Percentiles rank a stretch among this genome's conserved stretches.
Evolutionary conservation across 2,888 invertebrate genomes (phyloP).

Genomic region (Orthosia gothica): DNA sequence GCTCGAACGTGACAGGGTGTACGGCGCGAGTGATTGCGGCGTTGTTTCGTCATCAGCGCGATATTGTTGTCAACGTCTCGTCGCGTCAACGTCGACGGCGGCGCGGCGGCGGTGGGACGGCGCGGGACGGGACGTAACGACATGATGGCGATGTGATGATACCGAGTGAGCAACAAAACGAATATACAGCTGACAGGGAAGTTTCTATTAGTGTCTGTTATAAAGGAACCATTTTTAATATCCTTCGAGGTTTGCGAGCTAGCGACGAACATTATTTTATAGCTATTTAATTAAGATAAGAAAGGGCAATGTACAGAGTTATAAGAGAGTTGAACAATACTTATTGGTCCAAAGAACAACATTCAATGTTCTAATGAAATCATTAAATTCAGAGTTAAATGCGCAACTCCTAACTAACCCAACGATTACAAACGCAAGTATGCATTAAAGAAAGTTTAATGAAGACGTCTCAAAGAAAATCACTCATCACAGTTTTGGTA

Average conservation of each 20-base stretch:
- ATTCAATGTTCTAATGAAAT: too few species aligned
- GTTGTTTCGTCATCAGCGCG: slow-evolving; percentile 56
- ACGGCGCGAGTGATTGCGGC: slow-evolving; percentile 31
- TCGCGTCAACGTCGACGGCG: slow-evolving; percentile 1
- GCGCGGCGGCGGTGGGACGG: background rate
- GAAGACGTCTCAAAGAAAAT: background rate
- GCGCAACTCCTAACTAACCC: background rate
- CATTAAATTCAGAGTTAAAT: too few species aligned
- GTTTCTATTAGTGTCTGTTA: background rate
- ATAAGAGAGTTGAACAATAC: too few species aligned
- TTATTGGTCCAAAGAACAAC: too few species aligned
- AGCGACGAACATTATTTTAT: too few species aligned
- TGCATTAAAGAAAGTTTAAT: too few species aligned
- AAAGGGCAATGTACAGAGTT: too few species aligned
- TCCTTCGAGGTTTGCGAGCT: background rate
- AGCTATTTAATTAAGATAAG: too few species aligned
- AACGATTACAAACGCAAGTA: background rate
- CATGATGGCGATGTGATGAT: slow-evolving; percentile 47
- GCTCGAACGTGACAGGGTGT: slow-evolving; percentile 9
- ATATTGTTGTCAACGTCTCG: slow-evolving; percentile 44
- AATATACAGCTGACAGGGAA: background rate
- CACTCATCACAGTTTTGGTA: background rate
- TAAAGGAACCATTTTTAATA: background rate
- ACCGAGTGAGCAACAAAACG: slow-evolving; percentile 32
- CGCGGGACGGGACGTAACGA: slow-evolving; percentile 7